Evolutionary conservation across 2,113 vertebrate species (phyloP), one percentile per base, ranked within the genome.

Genomic region (Camelus dromedarius): DNA sequence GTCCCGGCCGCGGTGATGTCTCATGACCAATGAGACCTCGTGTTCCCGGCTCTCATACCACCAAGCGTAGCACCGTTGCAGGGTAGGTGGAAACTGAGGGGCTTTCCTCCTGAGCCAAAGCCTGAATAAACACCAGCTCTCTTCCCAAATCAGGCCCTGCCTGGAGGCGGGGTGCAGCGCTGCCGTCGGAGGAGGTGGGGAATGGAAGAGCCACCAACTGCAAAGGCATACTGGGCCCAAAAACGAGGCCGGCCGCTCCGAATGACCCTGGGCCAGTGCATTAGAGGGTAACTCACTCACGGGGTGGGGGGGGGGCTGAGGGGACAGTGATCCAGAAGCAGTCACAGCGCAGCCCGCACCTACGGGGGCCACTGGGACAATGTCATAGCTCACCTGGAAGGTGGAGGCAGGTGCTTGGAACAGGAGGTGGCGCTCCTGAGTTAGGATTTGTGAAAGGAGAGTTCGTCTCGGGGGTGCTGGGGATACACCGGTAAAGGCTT

Each of bases 21-120:
- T 60, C 26, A 15, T 72, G 92, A 96, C 60, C 0, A 8, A 56
- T 24, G 38, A 19, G 82, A 28, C 5, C 52, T 76, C n/a, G 1
- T 42, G 79, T 30, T 72, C 52, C 30, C 16, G 66, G 38, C 66
- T 54, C 50, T 84, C 3, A 13, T 14, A 0, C 8, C 30, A 14
- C 14, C 18, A 18, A 56, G 30, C 3, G 15, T 12, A 79, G 42
- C 54, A 6, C 2, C 83, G 26, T 46, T 42, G 30, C 8, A 24
- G 52, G 11, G 50, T 30, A 32, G 28, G 73, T 16, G n/a, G 42
- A 62, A 48, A 22, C 6, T 0, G 3, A 64, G 76, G 87, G 87
- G 48, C 16, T 97, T 95, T 91, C 76, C 82, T 86, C 52, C 54
- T 20, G 12, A 48, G 6, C 35, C 77, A 38, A n/a, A 66, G 48